phyloP scores from a whole-genome alignment of 2,888 invertebrate genomes.

The Erebia aethiops region DNA sequence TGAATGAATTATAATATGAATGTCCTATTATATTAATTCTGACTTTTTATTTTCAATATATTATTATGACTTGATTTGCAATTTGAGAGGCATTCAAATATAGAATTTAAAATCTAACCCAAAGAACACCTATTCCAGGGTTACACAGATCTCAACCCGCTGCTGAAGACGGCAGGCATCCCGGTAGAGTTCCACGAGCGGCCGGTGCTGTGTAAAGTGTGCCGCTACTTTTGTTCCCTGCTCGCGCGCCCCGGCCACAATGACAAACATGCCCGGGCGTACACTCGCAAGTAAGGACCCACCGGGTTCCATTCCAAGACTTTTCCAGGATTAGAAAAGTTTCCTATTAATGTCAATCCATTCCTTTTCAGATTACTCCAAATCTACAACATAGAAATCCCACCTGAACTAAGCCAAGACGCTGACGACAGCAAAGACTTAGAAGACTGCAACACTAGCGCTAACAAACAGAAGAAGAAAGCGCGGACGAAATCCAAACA shows the following conservation, averaged over 20 bases:
- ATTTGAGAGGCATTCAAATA: too few species aligned
- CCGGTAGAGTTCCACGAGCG: slow-evolving; percentile 87
- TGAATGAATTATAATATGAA: too few species aligned
- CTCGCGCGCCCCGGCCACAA: slow-evolving; percentile 85
- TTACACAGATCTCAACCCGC: slow-evolving; percentile 79
- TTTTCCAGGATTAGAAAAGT: too few species aligned
- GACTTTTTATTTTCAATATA: too few species aligned
- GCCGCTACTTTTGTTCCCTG: too few species aligned
- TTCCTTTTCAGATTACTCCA: slow-evolving; percentile 85
- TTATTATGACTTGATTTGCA: too few species aligned
- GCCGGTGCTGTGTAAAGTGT: slow-evolving; percentile 91
- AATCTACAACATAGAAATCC: slow-evolving; percentile 87
- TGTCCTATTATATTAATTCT: too few species aligned
- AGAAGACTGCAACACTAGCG: slow-evolving; percentile 55
- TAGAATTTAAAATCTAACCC: not conserved
- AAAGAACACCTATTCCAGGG: slow-evolving; percentile 61
- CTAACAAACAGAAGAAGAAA: slow-evolving; percentile 69
- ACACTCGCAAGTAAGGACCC: slow-evolving; percentile 62
- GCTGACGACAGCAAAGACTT: slow-evolving; percentile 64
- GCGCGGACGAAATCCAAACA: slow-evolving; percentile 70
- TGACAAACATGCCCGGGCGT: slow-evolving; percentile 78
- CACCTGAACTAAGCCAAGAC: slow-evolving; percentile 80
- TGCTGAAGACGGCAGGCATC: slow-evolving; percentile 84
- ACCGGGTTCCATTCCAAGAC: not conserved
- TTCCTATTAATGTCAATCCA: not conserved